These are phyloP conservation scores for Linepithema humile DNA, from an alignment of 1,140 invertebrate species.

Conservation along the genomic window DNA sequence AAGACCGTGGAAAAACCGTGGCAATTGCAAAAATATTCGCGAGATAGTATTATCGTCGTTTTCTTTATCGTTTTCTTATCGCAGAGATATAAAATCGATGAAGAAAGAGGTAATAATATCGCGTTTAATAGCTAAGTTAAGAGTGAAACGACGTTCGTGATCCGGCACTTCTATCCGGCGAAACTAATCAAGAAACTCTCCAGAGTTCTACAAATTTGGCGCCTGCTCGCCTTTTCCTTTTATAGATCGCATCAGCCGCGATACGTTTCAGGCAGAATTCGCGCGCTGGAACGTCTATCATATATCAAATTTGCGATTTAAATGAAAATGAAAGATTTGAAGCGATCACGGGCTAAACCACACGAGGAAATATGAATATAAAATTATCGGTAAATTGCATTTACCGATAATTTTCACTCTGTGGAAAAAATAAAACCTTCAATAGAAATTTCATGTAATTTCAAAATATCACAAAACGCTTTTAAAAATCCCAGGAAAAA, in stretches of 20 bases:
- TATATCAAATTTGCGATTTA: slow-evolving; percentile 22
- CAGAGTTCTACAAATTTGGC: slow-evolving; percentile 36
- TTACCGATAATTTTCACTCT: background rate
- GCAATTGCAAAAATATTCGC: slow-evolving; percentile 19
- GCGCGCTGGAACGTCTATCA: background rate
- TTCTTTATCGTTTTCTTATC: too few relatives aligned
- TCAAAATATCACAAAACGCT: background rate
- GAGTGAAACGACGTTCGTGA: slow-evolving; percentile 49
- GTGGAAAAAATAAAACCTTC: background rate
- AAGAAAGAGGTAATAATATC: slow-evolving; percentile 35
- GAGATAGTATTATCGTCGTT: background rate
- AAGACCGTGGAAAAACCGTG: slow-evolving; percentile 11
- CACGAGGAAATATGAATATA: background rate
- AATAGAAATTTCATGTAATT: background rate
- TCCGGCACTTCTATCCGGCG: slow-evolving; percentile 22
- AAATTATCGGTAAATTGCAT: slow-evolving; percentile 6
- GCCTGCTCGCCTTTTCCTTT: slow-evolving; percentile 18
- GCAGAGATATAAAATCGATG: slow-evolving; percentile 41
- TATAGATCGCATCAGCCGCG: slow-evolving; percentile 14
- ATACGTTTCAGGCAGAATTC: slow-evolving; percentile 1
- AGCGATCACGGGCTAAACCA: background rate
- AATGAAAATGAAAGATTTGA: background rate
- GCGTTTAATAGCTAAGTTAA: slow-evolving; percentile 43
- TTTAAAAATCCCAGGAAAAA: background rate
- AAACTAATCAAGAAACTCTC: slow-evolving; percentile 55